Evolutionary conservation across 2,113 vertebrate species (phyloP).

Genomic region (Strigops habroptila): DNA sequence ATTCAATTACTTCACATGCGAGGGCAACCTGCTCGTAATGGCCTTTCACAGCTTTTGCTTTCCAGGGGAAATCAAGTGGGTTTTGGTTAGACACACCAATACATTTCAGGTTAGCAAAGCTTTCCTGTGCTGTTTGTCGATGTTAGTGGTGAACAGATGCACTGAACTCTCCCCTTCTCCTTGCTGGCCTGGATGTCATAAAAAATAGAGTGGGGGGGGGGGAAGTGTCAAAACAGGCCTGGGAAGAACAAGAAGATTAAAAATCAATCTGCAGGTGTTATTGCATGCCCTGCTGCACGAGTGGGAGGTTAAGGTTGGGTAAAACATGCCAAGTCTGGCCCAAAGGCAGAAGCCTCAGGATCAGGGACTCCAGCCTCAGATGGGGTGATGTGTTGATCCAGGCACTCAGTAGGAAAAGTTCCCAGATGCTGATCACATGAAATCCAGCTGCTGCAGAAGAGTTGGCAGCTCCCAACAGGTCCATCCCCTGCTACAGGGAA

Average conservation of each 20-base stretch:
- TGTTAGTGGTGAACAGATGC: not conserved
- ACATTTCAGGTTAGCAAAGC: conserved; percentile 29
- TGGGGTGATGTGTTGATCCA: not conserved
- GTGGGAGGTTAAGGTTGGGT: not conserved
- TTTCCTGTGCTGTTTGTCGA: conserved; percentile 13
- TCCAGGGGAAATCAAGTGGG: conserved; percentile 43
- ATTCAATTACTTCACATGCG: conserved; percentile 36
- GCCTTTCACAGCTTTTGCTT: conserved; percentile 41
- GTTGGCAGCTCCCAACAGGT: not conserved
- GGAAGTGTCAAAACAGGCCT: not conserved
- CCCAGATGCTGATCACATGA: not conserved
- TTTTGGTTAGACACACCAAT: conserved; percentile 28
- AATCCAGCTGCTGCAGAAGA: not conserved
- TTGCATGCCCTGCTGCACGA: not conserved
- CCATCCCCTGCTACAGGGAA: not conserved
- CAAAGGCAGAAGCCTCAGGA: not conserved
- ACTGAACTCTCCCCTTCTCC: not conserved
- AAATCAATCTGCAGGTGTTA: not conserved
- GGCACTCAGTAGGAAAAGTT: not conserved
- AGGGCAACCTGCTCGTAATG: conserved; percentile 15
- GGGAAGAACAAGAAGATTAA: not conserved
- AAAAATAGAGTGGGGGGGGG: not conserved
- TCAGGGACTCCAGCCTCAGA: not conserved
- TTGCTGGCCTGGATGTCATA: not conserved
- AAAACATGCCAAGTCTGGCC: not conserved